Conservation (phyloP, 2,113 vertebrate genomes). For the Eclectus roratus region DNA sequence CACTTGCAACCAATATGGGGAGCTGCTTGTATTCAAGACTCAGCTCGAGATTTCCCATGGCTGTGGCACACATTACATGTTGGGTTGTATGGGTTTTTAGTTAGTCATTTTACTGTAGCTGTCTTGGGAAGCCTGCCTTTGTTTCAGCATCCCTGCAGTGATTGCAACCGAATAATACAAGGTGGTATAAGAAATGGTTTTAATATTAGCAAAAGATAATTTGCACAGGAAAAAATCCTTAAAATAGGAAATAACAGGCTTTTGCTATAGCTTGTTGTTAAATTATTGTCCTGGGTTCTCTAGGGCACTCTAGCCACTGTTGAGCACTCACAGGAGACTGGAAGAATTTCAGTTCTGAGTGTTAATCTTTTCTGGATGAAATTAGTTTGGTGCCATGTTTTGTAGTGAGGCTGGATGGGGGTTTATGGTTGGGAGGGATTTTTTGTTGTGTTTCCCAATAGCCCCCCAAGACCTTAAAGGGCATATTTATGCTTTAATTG, state of each 20-base stretch:
- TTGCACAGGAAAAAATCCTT: background rate
- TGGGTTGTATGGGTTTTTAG: background rate
- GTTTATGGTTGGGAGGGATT: fast-evolving
- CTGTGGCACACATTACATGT: fast-evolving
- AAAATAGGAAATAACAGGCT: background rate
- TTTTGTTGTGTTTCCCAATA: background rate
- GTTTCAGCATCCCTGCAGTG: background rate
- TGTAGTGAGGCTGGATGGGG: background rate
- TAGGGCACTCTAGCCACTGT: background rate
- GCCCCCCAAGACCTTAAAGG: background rate
- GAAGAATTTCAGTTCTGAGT: background rate
- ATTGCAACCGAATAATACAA: fast-evolving
- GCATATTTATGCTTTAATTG: background rate
- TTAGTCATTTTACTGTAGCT: background rate
- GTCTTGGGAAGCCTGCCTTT: background rate
- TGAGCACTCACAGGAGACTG: background rate
- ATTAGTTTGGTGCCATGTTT: background rate
- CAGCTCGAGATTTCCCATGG: background rate
- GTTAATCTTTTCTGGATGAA: background rate
- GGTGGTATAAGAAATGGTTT: background rate
- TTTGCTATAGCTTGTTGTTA: background rate
- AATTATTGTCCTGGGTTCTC: background rate
- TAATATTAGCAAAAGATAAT: background rate
- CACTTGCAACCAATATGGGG: fast-evolving
- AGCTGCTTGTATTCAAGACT: background rate